Conservation (phyloP, 2,113 vertebrate species). For the Macquaria ambigua region DNA sequence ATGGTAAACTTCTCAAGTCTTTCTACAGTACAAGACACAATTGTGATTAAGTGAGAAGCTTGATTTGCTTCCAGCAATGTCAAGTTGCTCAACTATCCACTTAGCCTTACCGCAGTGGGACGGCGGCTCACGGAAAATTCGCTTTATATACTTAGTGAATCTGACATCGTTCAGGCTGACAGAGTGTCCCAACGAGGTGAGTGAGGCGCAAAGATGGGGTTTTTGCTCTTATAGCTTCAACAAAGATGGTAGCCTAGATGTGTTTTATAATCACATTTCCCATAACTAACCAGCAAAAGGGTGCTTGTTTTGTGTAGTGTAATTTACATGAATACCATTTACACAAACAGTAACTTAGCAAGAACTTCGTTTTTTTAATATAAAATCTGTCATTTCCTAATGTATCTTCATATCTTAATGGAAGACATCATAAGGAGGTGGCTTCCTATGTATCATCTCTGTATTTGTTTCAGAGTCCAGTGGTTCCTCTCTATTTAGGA, state of each 20-base stretch:
- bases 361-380: too few relatives aligned
- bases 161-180: slow-evolving; percentile 77
- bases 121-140: slow-evolving; percentile 72
- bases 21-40: not conserved
- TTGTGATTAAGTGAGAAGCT: not conserved
- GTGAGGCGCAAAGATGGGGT: not conserved
- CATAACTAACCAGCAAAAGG: not conserved
- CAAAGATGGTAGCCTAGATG: too few relatives aligned
- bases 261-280: not conserved
- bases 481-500: slow-evolving; percentile 85
- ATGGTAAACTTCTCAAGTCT: fast-evolving
- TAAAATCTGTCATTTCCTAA: not conserved
- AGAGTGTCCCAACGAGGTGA: slow-evolving; percentile 71
- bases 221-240: not conserved
- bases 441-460: not conserved
- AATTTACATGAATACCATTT: too few relatives aligned
- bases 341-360: too few relatives aligned
- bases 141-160: slow-evolving; percentile 81
- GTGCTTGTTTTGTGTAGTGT: not conserved
- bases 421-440: not conserved
- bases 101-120: slow-evolving; percentile 80
- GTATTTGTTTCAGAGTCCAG: slow-evolving; percentile 73
- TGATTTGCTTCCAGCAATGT: slow-evolving; percentile 44
- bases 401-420: not conserved
- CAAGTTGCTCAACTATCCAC: slow-evolving; percentile 47